These are phyloP conservation scores for Gallinago solitaria DNA, from an alignment of 2,797 vertebrate species.

Conservation along the genomic window DNA sequence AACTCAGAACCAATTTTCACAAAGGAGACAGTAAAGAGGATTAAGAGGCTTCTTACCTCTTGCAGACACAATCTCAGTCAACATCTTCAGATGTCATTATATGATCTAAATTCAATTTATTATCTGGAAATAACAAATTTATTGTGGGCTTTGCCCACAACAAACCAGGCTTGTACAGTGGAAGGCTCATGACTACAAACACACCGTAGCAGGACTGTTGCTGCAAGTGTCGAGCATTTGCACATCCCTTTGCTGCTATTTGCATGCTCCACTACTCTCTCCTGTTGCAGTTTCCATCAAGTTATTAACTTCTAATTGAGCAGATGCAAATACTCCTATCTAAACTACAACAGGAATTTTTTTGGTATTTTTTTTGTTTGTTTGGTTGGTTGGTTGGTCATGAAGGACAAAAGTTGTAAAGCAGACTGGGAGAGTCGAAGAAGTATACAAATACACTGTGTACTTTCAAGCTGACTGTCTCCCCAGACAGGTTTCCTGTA, in stretches of 20 bases:
- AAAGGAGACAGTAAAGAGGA: not conserved
- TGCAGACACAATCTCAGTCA: constrained; percentile 1
- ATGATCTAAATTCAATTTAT: not conserved
- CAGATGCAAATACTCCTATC: not conserved
- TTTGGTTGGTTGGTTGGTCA: not conserved
- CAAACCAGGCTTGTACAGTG: not conserved
- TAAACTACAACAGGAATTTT: not conserved
- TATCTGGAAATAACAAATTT: not conserved
- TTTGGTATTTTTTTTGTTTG: too few relatives aligned
- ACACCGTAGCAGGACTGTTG: not conserved
- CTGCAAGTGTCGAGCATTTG: not conserved
- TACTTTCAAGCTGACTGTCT: not conserved
- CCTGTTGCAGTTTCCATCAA: not conserved
- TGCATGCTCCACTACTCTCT: not conserved
- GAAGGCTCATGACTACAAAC: not conserved
- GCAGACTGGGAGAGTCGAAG: not conserved
- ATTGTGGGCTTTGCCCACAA: not conserved
- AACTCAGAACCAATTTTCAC: not conserved
- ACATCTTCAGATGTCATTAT: not conserved
- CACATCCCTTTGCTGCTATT: not conserved
- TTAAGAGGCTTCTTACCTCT: constrained; percentile 7
- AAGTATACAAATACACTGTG: not conserved
- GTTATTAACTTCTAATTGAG: not conserved
- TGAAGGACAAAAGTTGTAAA: not conserved
- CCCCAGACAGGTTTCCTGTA: not conserved